A percentile compares a stretch with the other conserved stretches of the same genome.
These are phyloP conservation scores for Carlito syrichta DNA, from an alignment of 2,113 vertebrate species.

Conservation along the genomic window DNA sequence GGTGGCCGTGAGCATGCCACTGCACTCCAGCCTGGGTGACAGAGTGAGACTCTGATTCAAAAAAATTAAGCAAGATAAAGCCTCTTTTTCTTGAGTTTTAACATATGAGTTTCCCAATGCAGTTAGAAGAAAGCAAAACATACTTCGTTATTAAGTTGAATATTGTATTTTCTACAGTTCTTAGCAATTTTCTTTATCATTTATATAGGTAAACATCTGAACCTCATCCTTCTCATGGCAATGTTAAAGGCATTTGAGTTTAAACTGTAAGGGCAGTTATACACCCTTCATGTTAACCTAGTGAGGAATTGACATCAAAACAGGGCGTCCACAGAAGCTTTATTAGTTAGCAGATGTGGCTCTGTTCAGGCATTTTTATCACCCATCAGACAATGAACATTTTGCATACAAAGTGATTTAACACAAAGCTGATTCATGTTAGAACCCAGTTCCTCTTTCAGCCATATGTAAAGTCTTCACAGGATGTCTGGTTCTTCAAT, in stretches of 20 bases:
- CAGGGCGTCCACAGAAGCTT: neutral
- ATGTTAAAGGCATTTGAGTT: neutral
- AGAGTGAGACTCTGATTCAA: too few species aligned
- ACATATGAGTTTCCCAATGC: neutral
- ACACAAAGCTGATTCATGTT: neutral
- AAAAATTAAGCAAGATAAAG: too few species aligned
- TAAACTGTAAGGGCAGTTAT: neutral
- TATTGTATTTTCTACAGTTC: neutral
- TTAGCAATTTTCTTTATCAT: neutral
- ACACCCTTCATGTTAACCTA: neutral
- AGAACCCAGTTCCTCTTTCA: neutral
- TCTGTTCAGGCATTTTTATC: neutral
- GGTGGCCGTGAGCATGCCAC: too few species aligned
- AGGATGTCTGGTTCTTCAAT: neutral
- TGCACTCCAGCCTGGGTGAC: too few species aligned
- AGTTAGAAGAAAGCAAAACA: neutral
- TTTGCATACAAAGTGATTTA: neutral
- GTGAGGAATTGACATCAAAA: neutral
- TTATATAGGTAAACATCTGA: neutral
- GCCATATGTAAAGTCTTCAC: neutral
- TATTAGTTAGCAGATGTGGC: slow-evolving; percentile 9
- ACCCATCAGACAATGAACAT: neutral
- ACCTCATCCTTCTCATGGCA: neutral
- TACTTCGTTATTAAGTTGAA: neutral
- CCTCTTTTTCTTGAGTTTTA: neutral